Evolutionary conservation across 1,140 invertebrate species (phyloP).

Genomic region (Luehdorfia chinensis): DNA sequence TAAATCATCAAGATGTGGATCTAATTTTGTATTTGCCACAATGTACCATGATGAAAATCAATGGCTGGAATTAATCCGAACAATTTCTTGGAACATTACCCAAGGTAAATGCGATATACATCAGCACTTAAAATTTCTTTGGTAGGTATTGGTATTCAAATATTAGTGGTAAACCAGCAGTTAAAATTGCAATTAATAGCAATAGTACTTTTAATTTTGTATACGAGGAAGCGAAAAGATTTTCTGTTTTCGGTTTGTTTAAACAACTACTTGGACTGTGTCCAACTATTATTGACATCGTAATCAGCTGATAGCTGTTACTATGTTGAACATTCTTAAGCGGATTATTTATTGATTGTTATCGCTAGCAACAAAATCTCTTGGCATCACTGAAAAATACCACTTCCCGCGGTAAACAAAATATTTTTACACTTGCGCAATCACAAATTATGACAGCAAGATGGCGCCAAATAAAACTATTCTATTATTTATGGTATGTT

Average conservation of each 20-base stretch:
- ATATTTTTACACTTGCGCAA: slow-evolving; percentile 1
- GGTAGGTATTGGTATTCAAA: too few species aligned
- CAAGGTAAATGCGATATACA: too few species aligned
- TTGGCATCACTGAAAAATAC: neutral
- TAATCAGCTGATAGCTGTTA: neutral
- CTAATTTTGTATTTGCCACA: too few species aligned
- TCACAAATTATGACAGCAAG: neutral
- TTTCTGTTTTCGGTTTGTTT: neutral
- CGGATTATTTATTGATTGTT: neutral
- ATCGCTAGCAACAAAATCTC: neutral
- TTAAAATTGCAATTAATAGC: too few species aligned
- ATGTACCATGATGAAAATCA: too few species aligned
- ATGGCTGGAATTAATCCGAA: too few species aligned
- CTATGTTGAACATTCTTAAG: neutral
- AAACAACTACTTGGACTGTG: neutral
- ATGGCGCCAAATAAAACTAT: slow-evolving; percentile 10
- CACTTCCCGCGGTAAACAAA: neutral
- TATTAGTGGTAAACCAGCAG: too few species aligned
- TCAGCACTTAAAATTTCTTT: too few species aligned
- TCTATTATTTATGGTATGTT: slow-evolving; percentile 5
- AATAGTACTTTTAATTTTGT: too few species aligned
- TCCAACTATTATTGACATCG: slow-evolving; percentile 2
- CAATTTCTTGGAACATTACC: too few species aligned
- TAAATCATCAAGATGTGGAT: too few species aligned
- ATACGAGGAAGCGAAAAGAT: too few species aligned